Base-by-base conservation (phyloP, 1,140 invertebrate genomes). In the Potamilus streckersoni region DNA sequence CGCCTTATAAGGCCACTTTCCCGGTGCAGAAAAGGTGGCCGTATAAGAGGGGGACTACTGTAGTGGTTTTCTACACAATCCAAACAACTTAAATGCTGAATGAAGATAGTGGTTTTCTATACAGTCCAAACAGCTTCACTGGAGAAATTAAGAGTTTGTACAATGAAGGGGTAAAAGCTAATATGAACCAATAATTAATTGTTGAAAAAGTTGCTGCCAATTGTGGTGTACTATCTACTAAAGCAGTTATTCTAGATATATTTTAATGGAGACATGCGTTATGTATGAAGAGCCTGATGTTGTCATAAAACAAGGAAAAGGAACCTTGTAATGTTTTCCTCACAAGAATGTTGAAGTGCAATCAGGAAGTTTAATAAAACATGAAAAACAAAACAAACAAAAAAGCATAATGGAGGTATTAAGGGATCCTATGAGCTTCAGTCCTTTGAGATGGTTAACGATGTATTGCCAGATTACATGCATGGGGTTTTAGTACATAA, bases 221-320 rank as follows among this genome's bases (percentile, higher is more conserved):
- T 0, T 71, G 61, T 73, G 55, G 60, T 57, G 76, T 60, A 16
- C 3, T 80, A 64, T 75, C 72, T 56, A 72, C 75, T 65, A 80
- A 79, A 59, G 78, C 72, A n/a, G 60, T 23, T 57, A 49, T 73
- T 1, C 56, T 82, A 13, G 79, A 82, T 69, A 80, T 82, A 69
- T 20, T 79, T 65, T 73, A 82, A 80, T 80, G 78, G 80, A 71
- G 23, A 64, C 73, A 68, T 79, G 73, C 62, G 76, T 74, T 62
- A 76, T 73, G 2, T 79, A 69, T 79, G 78, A 79, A 57, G 78
- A 75, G 58, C 64, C 73, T 65, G 80, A 70, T 65, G 38, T 71
- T 19, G 64, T 63, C 23, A 78, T 78, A 5, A 73, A 68, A 68
- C 75, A 76, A 68, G 73, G 75, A 2, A 76, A 68, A 68, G 78